A percentile compares a stretch with the other conserved stretches of the same genome.
These are phyloP conservation scores for Pitangus sulphuratus DNA, from an alignment of 2,797 vertebrate species.

Conservation along the genomic window DNA sequence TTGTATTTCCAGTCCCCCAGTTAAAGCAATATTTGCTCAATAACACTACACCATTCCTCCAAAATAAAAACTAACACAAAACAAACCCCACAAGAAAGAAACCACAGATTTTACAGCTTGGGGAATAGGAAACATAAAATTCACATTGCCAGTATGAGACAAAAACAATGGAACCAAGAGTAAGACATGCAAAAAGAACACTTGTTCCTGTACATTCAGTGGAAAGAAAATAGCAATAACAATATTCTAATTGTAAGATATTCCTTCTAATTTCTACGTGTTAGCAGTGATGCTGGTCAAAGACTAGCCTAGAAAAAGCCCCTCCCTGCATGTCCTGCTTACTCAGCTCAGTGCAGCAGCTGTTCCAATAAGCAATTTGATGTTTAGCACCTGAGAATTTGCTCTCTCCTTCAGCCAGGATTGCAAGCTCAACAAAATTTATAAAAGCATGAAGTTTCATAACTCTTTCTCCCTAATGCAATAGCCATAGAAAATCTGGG, in stretches of 20 bases:
- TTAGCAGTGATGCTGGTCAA: not conserved
- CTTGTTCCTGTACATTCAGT: not conserved
- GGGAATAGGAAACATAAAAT: not conserved
- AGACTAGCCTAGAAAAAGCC: not conserved
- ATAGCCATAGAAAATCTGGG: slow-evolving; percentile 46
- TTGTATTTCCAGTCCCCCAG: not conserved
- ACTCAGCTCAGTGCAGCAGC: slow-evolving; percentile 74
- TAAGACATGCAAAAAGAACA: not conserved
- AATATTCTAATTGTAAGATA: not conserved
- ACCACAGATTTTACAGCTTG: not conserved
- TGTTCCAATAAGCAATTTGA: slow-evolving; percentile 77
- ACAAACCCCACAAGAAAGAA: not conserved
- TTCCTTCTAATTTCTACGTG: not conserved
- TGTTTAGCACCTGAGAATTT: slow-evolving; percentile 75
- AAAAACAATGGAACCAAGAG: not conserved
- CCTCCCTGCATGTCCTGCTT: slow-evolving; percentile 68
- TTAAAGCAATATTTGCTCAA: not conserved
- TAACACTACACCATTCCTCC: not conserved
- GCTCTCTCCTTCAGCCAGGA: slow-evolving; percentile 67
- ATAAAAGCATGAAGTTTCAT: slow-evolving; percentile 66
- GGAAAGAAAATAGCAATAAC: not conserved
- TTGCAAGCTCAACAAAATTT: slow-evolving; percentile 79
- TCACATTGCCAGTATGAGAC: not conserved
- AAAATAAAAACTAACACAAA: not conserved
- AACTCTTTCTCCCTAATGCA: slow-evolving; percentile 44